Evolutionary conservation across 2,113 vertebrate species (phyloP), one percentile per base, ranked within the genome.

Genomic region (Jacana jacana): DNA sequence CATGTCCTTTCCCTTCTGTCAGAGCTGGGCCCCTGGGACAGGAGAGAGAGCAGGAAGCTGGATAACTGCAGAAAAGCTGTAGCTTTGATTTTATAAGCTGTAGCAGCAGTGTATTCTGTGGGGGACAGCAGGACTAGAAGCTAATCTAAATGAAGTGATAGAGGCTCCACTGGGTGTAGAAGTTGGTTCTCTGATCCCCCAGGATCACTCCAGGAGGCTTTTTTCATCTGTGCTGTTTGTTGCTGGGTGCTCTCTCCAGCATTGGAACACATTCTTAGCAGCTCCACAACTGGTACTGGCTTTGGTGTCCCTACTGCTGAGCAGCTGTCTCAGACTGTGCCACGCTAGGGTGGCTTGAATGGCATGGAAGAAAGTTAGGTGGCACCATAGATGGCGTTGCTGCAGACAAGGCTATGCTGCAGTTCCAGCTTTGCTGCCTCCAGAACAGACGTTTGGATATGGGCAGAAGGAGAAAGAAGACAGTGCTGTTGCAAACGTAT

Each of bases 1-100:
- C 58, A 5, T 48, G n/a, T 65, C 19, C 48, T 28, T 64, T 27
- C 3, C 6, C 20, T 76, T 0, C 0, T 30, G 30, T 39, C 58
- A 79, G 70, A 81, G 54, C 20, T 86, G 65, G 19, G 44, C 27
- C 52, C 27, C 52, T 55, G 64, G 35, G n/a, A 17, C 42, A 79
- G 69, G 39, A 52, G 52, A 20, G 52, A 18, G 42, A 55, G 16
- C 23, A 35, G 9, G 6, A 64, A 55, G 23, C 63, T 77, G 71
- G 25, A 24, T 10, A 66, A 52, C 48, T 91, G n/a, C 42, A 63
- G 60, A 52, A 75, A 39, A 77, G 23, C 46, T 63, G 31, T 57
- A 61, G 51, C 46, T 93, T 77, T 80, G 54, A 19, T 44, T 80
- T 77, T 77, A 16, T 42, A 68, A 44, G 20, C 18, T 88, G 13